Base-by-base conservation (phyloP, 2,888 invertebrate genomes). In the Tricholauxania praeusta region DNA sequence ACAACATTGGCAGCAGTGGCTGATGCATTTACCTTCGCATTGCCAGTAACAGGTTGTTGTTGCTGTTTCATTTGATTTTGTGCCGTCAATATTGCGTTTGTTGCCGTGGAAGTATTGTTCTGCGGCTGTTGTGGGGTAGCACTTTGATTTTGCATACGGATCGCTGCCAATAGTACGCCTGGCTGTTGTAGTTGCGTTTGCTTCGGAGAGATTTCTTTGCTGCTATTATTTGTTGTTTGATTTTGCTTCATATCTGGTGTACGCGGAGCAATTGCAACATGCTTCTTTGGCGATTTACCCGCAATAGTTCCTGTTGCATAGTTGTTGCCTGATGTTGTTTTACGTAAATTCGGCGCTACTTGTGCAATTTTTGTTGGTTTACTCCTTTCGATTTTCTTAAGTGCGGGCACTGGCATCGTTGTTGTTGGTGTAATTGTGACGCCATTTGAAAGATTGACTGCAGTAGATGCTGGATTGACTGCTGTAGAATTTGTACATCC, bases 151-250 rank as follows among this genome's bases (percentile, higher is more conserved):
- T 71, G 80, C 87, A 90, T 89, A 80, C 90, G 88, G 80, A 90
- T 87, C 51, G 91, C 87, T 75, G 90, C 89, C 15, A 91, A 88
- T 87, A 90, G 88, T 39, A 90, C 89, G 76, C 90, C 90, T 75
- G 89, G 89, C 19, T 64, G 75, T 39, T 57, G 72, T 52, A 60
- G 59, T 47, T 64, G 72, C 51, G 62, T 73, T 19, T 60, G 67
- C n/a, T 71, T 71, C 12, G 71, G n/a, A 6, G 57, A 28, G 8
- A 69, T 71, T 51, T 69, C 72, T 7, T 70, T 70, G 39, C 39
- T 39, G 39, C 39, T 8, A 2, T 10, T 39, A 39, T 39, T 39
- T 12, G 12, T n/a, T 47, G 8, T 60, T n/a, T 15, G 60, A 60
- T 82, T 82, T 70, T 82, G 82, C 73, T 85, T 86, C 78, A 85